A percentile compares a stretch with the other conserved stretches of the same genome.
phyloP scores from a whole-genome alignment of 1,140 invertebrate species.

The Panagrolaimus sp. region DNA sequence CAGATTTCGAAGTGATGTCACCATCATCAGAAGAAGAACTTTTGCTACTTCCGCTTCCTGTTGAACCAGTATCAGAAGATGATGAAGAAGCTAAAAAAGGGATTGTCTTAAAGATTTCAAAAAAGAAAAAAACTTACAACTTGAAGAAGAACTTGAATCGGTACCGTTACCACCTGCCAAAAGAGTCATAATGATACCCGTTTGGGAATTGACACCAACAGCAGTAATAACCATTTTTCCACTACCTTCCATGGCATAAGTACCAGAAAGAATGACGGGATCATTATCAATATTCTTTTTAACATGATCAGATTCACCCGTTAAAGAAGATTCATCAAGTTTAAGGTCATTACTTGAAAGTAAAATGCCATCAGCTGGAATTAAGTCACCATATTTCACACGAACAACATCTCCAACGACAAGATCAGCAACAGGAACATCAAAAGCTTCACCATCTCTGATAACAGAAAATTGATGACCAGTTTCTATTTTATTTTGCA shows the following conservation, averaged over 20 bases:
- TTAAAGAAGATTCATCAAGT: conserved; percentile 94
- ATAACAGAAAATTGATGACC: conserved; percentile 98
- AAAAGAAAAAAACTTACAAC: conserved; percentile 26
- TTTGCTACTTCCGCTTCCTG: conserved; percentile 6
- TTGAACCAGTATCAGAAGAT: conserved; percentile 33
- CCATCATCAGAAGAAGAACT: conserved; percentile 27
- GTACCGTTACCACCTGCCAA: conserved; percentile 65
- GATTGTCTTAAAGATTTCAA: neutral
- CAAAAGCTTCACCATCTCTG: conserved; percentile 79
- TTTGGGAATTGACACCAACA: conserved; percentile 60
- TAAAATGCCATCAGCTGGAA: conserved; percentile 93
- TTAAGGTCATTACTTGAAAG: conserved; percentile 98
- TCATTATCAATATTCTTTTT: conserved; percentile 73
- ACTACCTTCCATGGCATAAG: conserved; percentile 59
- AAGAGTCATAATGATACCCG: conserved; percentile 59
- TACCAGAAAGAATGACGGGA: conserved; percentile 58
- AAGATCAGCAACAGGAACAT: conserved; percentile 90
- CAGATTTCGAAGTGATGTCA: conserved; percentile 55
- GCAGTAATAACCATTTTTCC: conserved; percentile 59
- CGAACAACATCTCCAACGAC: conserved; percentile 97
- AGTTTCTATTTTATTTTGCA: conserved; percentile 94
- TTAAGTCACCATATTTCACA: conserved; percentile 72
- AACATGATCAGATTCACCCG: conserved; percentile 97
- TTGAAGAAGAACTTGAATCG: conserved; percentile 26
- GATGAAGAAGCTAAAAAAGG: conserved; percentile 27